Conservation (phyloP, 2,888 invertebrate species). For the Cheilosia grossa region DNA sequence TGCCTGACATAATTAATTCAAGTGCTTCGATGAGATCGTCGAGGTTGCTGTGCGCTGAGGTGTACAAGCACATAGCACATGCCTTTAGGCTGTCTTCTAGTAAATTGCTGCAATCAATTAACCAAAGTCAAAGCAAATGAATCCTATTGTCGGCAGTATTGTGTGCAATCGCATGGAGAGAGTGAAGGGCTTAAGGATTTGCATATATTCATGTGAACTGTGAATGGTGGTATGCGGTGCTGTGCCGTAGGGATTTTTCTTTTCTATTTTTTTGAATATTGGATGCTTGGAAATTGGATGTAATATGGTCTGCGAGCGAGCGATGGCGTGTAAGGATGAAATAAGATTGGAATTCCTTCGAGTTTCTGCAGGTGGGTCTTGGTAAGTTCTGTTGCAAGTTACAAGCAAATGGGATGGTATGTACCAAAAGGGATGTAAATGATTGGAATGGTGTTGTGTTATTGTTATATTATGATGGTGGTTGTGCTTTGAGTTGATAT, state of each 20-base stretch:
- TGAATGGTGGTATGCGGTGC: constrained; percentile 34
- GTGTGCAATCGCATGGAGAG: constrained; percentile 22
- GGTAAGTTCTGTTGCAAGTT: constrained; percentile 6
- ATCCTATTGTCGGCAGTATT: constrained; percentile 67
- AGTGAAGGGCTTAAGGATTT: constrained; percentile 56
- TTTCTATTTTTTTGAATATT: constrained; percentile 2
- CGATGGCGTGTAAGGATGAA: constrained; percentile 58
- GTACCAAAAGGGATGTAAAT: neutral
- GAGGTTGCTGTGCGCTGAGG: constrained; percentile 26
- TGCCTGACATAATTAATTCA: constrained; percentile 73
- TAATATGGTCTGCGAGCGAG: constrained; percentile 1
- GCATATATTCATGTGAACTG: constrained; percentile 70
- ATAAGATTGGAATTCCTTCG: constrained; percentile 65
- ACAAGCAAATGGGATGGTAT: constrained; percentile 11
- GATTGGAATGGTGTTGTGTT: neutral
- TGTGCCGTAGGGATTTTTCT: constrained; percentile 42
- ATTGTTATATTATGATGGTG: neutral
- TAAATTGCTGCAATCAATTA: constrained; percentile 75
- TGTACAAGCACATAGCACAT: constrained; percentile 72
- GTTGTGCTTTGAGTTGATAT: neutral
- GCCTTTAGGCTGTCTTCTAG: constrained; percentile 71
- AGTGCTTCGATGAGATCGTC: constrained; percentile 59
- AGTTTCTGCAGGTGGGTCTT: constrained; percentile 28
- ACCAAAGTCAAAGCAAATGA: constrained; percentile 69
- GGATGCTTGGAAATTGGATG: constrained; percentile 49